phyloP scores from a whole-genome alignment of 2,797 vertebrate species.

The Dendrocincla tyrannina region DNA sequence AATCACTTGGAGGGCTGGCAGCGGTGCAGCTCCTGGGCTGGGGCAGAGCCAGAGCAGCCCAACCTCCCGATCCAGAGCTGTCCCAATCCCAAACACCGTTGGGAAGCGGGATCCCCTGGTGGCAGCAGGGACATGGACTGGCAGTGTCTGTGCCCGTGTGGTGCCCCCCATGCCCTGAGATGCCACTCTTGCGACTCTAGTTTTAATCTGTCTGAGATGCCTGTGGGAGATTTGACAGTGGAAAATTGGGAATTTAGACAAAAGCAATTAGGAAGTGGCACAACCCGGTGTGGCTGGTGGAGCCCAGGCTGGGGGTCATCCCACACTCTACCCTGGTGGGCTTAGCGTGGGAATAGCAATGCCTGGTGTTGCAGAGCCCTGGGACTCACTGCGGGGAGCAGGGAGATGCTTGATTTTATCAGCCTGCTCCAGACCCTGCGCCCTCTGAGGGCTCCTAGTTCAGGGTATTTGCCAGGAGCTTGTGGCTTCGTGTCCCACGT shows the following conservation, averaged over 20 bases:
- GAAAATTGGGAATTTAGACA: not conserved
- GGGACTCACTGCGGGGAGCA: accelerated
- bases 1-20: not conserved
- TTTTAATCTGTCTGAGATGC: not conserved
- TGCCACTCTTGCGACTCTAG: not conserved
- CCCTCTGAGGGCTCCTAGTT: not conserved
- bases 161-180: accelerated
- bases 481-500: accelerated
- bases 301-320: not conserved
- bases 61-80: not conserved
- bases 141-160: accelerated
- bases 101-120: accelerated
- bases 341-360: not conserved
- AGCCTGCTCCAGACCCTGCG: not conserved
- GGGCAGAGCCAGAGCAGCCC: not conserved
- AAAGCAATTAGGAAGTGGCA: not conserved
- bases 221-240: accelerated
- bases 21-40: not conserved
- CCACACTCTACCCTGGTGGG: accelerated
- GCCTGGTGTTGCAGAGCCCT: not conserved
- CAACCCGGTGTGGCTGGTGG: accelerated
- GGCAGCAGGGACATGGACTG: not conserved
- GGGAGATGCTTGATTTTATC: not conserved
- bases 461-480: accelerated
- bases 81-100: accelerated